These are phyloP conservation scores for Eulemur coronatus DNA, from an alignment of 2,797 vertebrate species.

Conservation along the genomic window DNA sequence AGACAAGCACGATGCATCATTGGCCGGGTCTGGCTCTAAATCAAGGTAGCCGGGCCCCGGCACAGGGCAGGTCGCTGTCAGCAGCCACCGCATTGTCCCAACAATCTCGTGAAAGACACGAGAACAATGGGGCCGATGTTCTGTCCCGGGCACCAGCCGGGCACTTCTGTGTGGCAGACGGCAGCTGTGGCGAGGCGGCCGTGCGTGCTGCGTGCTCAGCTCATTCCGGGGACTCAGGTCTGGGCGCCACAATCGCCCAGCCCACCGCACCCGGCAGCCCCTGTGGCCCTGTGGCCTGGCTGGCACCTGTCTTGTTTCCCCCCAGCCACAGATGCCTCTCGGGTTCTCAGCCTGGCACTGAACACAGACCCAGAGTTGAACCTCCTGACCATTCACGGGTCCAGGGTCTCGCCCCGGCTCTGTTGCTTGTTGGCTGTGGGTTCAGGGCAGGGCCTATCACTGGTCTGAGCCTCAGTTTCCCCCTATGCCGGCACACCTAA, in stretches of 20 bases:
- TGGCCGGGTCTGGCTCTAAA: background rate
- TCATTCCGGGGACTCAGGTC: background rate
- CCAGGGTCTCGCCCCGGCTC: background rate
- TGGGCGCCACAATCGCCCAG: rapidly evolving
- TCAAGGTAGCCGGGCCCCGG: background rate
- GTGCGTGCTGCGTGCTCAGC: background rate
- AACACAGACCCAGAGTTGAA: background rate
- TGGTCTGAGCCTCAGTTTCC: background rate
- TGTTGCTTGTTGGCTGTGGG: background rate
- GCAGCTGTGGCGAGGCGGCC: background rate
- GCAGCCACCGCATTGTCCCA: background rate
- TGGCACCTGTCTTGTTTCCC: background rate
- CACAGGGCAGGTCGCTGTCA: background rate
- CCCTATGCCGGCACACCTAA: rapidly evolving
- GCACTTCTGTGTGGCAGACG: background rate
- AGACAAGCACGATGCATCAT: background rate
- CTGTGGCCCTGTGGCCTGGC: background rate
- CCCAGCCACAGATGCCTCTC: background rate
- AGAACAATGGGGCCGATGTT: background rate
- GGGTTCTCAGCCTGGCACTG: background rate
- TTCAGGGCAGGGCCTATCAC: background rate
- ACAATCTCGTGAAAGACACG: background rate
- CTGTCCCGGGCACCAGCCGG: background rate
- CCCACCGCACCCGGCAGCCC: background rate
- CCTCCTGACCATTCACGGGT: background rate